Percentiles rank a stretch among this genome's conserved stretches.
Conservation (phyloP, 2,113 vertebrate genomes). For the Notiomystis cincta region DNA sequence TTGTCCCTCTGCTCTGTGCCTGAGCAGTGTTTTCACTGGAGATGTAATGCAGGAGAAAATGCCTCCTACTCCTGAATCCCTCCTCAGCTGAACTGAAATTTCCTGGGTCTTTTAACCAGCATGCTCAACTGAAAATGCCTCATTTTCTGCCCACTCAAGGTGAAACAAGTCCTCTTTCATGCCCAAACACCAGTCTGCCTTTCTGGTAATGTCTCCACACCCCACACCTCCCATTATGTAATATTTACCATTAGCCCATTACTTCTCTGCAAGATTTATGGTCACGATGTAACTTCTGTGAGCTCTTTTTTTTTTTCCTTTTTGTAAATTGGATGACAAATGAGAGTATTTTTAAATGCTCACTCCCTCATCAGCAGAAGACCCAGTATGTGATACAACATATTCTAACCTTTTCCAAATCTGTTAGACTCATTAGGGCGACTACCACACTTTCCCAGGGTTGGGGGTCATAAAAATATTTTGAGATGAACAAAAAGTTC, state of each 20-base stretch:
- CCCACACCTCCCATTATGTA: background rate
- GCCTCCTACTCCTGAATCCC: background rate
- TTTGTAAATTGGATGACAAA: background rate
- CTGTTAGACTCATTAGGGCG: background rate
- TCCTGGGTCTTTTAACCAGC: background rate
- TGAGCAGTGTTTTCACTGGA: background rate
- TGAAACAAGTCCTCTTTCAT: slow-evolving; percentile 1
- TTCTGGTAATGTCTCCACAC: background rate
- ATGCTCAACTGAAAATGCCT: background rate
- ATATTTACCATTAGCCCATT: slow-evolving; percentile 4
- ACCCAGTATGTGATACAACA: background rate
- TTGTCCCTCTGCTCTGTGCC: background rate
- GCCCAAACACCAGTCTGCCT: background rate
- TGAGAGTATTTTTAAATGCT: background rate
- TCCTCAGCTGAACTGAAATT: background rate
- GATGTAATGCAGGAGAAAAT: background rate
- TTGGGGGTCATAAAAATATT: slow-evolving; percentile 4
- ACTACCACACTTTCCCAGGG: background rate
- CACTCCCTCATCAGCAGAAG: background rate
- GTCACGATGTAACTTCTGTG: background rate
- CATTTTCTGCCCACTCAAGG: background rate
- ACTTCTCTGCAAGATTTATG: background rate
- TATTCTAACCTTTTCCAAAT: background rate
- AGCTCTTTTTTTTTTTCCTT: background rate
- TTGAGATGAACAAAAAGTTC: slow-evolving; percentile 27